These are phyloP conservation scores for Cepaea nemoralis DNA, from an alignment of 1,140 invertebrate species.

Conservation along the genomic window DNA sequence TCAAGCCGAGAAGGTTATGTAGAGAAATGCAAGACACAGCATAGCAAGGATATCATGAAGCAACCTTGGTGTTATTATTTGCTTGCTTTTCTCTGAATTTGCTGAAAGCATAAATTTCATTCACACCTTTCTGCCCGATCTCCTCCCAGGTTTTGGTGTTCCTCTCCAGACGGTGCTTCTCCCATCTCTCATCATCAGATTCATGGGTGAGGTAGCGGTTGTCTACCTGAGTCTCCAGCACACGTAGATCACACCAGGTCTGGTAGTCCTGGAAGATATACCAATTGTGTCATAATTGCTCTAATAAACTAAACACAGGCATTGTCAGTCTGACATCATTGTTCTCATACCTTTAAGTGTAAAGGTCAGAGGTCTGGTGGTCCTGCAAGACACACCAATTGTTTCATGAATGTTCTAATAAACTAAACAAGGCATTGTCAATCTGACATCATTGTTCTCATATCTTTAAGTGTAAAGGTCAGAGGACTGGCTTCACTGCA, in stretches of 20 bases:
- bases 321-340: too few species aligned
- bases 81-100: slow-evolving; percentile 58
- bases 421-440: too few species aligned
- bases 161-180: slow-evolving; percentile 74
- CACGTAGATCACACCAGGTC: slow-evolving; percentile 93
- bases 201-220: slow-evolving; percentile 94
- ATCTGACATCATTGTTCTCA: too few species aligned
- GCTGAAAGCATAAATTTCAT: slow-evolving; percentile 69
- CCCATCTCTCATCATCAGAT: slow-evolving; percentile 94
- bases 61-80: slow-evolving; percentile 37
- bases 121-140: slow-evolving; percentile 66
- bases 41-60: slow-evolving; percentile 4
- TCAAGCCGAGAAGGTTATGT: background rate
- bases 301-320: too few species aligned
- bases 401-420: too few species aligned
- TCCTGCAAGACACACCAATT: too few species aligned
- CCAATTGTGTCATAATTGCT: too few species aligned
- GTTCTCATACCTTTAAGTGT: too few species aligned
- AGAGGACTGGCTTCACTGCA: too few species aligned
- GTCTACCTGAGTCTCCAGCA: slow-evolving; percentile 87
- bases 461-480: too few species aligned
- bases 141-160: slow-evolving; percentile 67
- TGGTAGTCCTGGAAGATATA: slow-evolving; percentile 85
- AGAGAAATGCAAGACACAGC: background rate
- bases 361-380: too few species aligned